Base-by-base conservation (phyloP, 2,113 vertebrate genomes). In the Mola mola region DNA sequence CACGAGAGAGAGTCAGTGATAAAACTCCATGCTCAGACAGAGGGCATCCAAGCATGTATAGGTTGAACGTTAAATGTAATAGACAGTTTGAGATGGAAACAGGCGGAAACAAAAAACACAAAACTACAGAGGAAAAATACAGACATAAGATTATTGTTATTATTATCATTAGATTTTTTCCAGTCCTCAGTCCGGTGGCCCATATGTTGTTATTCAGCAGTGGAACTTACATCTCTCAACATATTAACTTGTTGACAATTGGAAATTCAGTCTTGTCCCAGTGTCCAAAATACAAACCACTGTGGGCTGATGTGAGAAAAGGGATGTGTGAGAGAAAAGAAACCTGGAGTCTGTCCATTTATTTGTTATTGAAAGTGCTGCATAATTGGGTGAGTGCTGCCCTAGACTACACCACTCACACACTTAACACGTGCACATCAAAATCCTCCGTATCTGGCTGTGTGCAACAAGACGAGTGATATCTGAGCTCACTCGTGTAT, bases 181-280 rank as follows among this genome's bases (percentile, higher is more conserved):
- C 49, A 37, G 4, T 16, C 29, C 38, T 26, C 38, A 40, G 19
- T 59, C 43, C 72, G 55, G 52, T 68, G 65, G 55, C 15, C 43
- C 60, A 66, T 50, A 6, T 71, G 66, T 64, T 66, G 62, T 66
- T 46, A 61, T 59, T 72, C 49, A 67, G 38, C 4, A 1, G 26
- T 55, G 15, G 26, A 66, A 67, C 42, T 64, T 47, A 82, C 64
- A 64, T 48, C 6, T 80, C 61, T 72, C 61, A 74, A 66, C 73
- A 66, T 71, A 72, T 75, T 65, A 17, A 72, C 34, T 71, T 78
- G 72, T 75, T 83, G 75, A 79, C 38, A 62, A 79, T 68, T 86
- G 55, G 59, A 81, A 78, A 24, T 75, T 75, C 34, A 42, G 62
- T 66, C 74, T 58, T 75, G 71, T 29, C 75, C 73, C 59, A 77